Evolutionary conservation across 2,113 vertebrate genomes (phyloP), one percentile per base, ranked within the genome.

Genomic region (Solea solea): DNA sequence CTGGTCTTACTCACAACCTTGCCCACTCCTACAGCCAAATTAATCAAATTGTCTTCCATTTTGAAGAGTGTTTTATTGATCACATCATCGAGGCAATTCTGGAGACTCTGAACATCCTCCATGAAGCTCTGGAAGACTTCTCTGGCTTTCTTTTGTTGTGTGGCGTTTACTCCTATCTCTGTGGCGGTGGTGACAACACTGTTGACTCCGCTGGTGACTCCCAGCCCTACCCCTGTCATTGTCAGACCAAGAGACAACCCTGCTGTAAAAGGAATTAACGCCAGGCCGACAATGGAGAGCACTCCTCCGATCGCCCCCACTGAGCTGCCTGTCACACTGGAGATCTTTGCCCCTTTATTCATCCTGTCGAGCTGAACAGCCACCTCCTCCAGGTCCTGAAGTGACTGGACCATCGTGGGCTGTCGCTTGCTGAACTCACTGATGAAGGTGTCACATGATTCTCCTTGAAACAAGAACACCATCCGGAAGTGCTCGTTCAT

Each of bases 321-420:
- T 0, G 89, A 89, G 13, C 84, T 89, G 25, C 87, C 82, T 2
- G 51, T 72, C 21, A 89, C 81, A 27, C 77, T 87, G 77, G 87
- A 90, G 75, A 90, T 87, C 74, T 45, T 89, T 15, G 86, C 63
- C 0, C 84, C 89, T n/a, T 1, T 73, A 6, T 64, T 84, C 88
- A 88, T 88, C 7, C 5, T 58, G 72, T 86, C 86, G 0, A 89
- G 67, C 60, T 82, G 73, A 39, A 76, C 61, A 3, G 82, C 80
- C 0, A 0, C 41, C 13, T 67, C 39, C 46, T 90, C 83, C 66
- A 89, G 44, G 3, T 80, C 45, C 0, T 16, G 7, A 0, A 89
- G 82, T 57, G 58, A 81, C 71, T 82, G 10, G 28, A 58, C 69
- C 83, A 89, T 82, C 49, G 63, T 27, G 34, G 66, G 59, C 11